Evolutionary conservation across 2,797 vertebrate genomes (phyloP).

Genomic region (Sebastes flavidus): DNA sequence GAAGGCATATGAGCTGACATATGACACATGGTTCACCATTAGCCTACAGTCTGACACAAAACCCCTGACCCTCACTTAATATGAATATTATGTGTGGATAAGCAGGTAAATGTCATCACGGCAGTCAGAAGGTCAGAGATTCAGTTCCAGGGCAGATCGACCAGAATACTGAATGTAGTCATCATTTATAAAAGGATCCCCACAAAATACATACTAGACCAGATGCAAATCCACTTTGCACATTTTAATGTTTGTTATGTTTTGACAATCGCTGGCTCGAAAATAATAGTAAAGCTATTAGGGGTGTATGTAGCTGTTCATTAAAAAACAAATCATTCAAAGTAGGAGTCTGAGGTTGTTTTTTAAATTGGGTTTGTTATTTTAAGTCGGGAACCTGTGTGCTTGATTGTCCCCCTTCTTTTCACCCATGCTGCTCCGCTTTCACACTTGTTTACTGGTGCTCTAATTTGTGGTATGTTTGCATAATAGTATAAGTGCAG

Average conservation of each 20-base stretch:
- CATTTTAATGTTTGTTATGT: neutral
- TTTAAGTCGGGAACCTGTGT: neutral
- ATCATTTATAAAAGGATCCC: neutral
- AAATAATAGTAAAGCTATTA: neutral
- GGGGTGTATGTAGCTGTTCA: neutral
- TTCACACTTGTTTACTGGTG: neutral
- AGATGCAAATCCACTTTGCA: neutral
- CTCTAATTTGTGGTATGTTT: neutral
- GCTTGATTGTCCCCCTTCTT: neutral
- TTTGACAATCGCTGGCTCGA: neutral
- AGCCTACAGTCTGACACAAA: slow-evolving; percentile 51
- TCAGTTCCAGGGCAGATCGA: slow-evolving; percentile 27
- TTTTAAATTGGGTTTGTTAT: neutral
- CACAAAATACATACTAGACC: neutral
- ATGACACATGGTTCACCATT: slow-evolving; percentile 71
- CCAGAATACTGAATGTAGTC: slow-evolving; percentile 1
- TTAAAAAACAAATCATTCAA: neutral
- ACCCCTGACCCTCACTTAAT: slow-evolving; percentile 66
- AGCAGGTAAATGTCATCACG: slow-evolving; percentile 66
- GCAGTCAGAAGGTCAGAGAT: slow-evolving; percentile 56
- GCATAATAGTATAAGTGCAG: slow-evolving; percentile 4
- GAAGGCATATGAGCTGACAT: slow-evolving; percentile 62
- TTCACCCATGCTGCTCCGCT: neutral
- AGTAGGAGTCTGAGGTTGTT: neutral
- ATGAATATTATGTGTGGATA: slow-evolving; percentile 53